Evolutionary conservation across 2,888 invertebrate species (phyloP).

Genomic region (Tinea trinotella): DNA sequence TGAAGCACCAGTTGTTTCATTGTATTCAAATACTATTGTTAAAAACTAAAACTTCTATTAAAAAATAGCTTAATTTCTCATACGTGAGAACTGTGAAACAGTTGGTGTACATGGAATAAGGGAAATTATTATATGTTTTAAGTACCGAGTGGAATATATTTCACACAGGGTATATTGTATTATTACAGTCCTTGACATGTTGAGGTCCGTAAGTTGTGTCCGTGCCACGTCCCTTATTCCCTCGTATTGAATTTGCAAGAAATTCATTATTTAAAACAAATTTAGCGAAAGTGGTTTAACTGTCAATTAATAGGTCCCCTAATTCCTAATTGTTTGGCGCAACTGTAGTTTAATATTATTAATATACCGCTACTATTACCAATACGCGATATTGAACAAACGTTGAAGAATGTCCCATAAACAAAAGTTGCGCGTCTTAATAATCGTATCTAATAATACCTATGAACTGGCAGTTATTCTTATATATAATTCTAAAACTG

Average conservation of each 20-base stretch:
- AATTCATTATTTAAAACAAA: background rate
- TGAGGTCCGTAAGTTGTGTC: slow-evolving; percentile 36
- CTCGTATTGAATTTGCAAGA: slow-evolving; percentile 33
- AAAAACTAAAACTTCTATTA: background rate
- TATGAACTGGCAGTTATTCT: slow-evolving; percentile 54
- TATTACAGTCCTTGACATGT: slow-evolving; percentile 35
- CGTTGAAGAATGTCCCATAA: no score
- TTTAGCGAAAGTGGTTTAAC: slow-evolving; percentile 47
- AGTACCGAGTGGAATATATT: slow-evolving; percentile 55
- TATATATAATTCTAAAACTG: slow-evolving; percentile 50
- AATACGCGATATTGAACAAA: background rate
- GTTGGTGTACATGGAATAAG: slow-evolving; percentile 44
- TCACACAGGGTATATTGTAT: slow-evolving; percentile 67
- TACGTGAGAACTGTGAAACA: background rate
- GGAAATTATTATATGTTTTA: slow-evolving; percentile 58
- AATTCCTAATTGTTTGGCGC: background rate
- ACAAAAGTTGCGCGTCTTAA: background rate
- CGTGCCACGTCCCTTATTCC: slow-evolving; percentile 66
- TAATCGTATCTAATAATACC: slow-evolving; percentile 24
- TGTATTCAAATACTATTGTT: background rate
- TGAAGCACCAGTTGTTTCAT: background rate
- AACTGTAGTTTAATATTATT: background rate
- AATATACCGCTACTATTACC: background rate
- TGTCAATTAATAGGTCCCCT: slow-evolving; percentile 47
- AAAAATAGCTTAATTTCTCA: background rate